Percentiles rank a stretch among this genome's conserved stretches.
phyloP scores from a whole-genome alignment of 2,888 invertebrate species.

The Ophion ventricosus region DNA sequence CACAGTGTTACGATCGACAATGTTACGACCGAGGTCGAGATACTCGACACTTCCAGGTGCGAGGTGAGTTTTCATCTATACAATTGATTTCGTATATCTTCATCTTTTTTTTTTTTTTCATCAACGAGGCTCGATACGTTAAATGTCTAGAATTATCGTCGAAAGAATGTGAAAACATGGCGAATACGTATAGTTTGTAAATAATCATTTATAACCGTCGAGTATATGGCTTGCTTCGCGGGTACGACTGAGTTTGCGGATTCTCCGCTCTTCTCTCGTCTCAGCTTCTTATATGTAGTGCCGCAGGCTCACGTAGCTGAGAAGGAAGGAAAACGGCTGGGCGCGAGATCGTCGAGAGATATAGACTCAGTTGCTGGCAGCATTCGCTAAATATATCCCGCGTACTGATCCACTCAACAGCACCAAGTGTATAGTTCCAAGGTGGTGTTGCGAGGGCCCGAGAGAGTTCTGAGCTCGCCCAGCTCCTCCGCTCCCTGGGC shows the following conservation, averaged over 20 bases:
- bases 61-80: conserved; percentile 86
- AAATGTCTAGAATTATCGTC: background rate
- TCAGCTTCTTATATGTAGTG: conserved; percentile 1
- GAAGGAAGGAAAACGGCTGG: conserved; percentile 48
- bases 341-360: conserved; percentile 52
- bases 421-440: conserved; percentile 22
- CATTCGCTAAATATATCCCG: conserved; percentile 59
- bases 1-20: conserved; percentile 91
- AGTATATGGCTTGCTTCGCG: background rate
- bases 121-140: background rate
- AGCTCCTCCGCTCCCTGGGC: conserved; percentile 40
- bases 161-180: background rate
- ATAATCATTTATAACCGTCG: conserved; percentile 44
- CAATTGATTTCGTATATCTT: background rate
- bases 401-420: conserved; percentile 62
- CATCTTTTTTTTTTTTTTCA: background rate
- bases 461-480: conserved; percentile 24
- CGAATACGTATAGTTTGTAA: conserved; percentile 11
- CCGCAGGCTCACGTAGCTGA: conserved; percentile 24
- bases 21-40: conserved; percentile 91
- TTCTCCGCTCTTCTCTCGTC: conserved; percentile 32
- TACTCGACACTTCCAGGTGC: conserved; percentile 92
- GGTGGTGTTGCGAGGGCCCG: conserved; percentile 23
- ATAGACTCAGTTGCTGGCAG: conserved; percentile 48
- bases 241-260: conserved; percentile 25